Base-by-base conservation (phyloP, 1,140 invertebrate genomes). In the Drosophila ohnishii region DNA sequence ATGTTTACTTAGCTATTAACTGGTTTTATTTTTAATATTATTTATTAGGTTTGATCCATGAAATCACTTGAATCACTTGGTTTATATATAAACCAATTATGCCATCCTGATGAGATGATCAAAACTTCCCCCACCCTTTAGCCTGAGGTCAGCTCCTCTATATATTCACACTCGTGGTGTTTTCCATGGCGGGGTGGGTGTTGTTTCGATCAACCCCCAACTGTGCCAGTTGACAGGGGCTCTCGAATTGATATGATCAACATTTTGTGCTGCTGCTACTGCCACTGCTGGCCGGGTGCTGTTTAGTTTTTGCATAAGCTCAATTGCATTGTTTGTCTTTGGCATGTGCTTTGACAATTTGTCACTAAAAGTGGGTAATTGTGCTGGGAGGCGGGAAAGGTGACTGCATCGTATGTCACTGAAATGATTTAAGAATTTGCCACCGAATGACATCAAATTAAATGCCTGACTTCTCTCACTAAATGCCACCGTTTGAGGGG, bases 41-140 rank as follows among this genome's bases (percentile, higher is more conserved):
- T 58, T 70, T 72, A 72, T 71, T 58, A 22, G 66, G 16, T 47
- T 55, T 40, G 47, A 9, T 48, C 74, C 81, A 77, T 87, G 79
- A 87, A 83, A 88, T 88, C 83, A 86, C 58, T 79, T 66, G 72
- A 83, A 88, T 88, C 83, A 87, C 64, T 87, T 70, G 67, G 59
- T 87, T 76, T 87, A 86, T 83, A 87, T 86, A 73, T 86, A 86
- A 77, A 87, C 83, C 65, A 87, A 87, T 86, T 87, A 86, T 86
- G 83, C 67, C 83, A 86, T 83, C 55, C 59, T 51, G 48, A 55
- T 69, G 44, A 56, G 44, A 47, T 55, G 53, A 45, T 48, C 57
- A 7, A 55, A 61, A 37, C 61, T 32, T 5, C 13, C 28, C 19
- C 25, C 64, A 11, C 22, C 45, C 47, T 13, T 35, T 1, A 16